Base-by-base conservation (phyloP, 35 echinoderm and acorn worm genomes). In the Ophioderma brevispina region DNA sequence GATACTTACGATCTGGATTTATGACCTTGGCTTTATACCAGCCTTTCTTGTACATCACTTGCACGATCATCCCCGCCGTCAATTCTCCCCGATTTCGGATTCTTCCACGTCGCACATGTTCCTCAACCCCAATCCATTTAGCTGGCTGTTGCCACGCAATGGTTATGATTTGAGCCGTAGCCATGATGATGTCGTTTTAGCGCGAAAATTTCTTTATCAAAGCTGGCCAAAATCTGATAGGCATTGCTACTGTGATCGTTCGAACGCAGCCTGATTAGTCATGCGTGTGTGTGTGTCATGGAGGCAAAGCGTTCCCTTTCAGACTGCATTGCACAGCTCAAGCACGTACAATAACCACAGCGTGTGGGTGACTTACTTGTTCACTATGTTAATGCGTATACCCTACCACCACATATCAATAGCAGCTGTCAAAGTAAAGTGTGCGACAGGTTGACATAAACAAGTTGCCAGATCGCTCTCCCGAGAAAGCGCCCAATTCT, bases 361-460 rank as follows among this genome's bases (percentile, higher is more conserved):
- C 59, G 59, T 70, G 59, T 70, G 59, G 59, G 59, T 70, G 59
- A 70, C 59, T 70, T 70, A 30, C 59, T 70, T 30, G 59, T 70
- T 25, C 28, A 30, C 59, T 70, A 70, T 70, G 59, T 70, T 70
- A 70, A 70, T 70, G 59, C 28, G 23, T 70, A 70, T 13, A 25
- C 59, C 59, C 59, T 70, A 70, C 59, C 59, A 30, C 59, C n/a
- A 70, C 59, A 70, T 70, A 70, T 70, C 59, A 70, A 70, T 70
- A 25, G 59, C 59, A 70, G 59, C 59, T 70, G 59, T 70, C 59
- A 70, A 70, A 70, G 17, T 70, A 70, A 70, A 70, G 59, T 70
- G 59, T 70, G 59, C 59, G 59, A 70, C 59, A 70, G 59, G 59
- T 70, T 70, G 59, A 70, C 59, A 70, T 70, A 70, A 70, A 70